Base-by-base conservation (phyloP, 2,888 invertebrate species). In the Disparrhopalites patrizii region DNA sequence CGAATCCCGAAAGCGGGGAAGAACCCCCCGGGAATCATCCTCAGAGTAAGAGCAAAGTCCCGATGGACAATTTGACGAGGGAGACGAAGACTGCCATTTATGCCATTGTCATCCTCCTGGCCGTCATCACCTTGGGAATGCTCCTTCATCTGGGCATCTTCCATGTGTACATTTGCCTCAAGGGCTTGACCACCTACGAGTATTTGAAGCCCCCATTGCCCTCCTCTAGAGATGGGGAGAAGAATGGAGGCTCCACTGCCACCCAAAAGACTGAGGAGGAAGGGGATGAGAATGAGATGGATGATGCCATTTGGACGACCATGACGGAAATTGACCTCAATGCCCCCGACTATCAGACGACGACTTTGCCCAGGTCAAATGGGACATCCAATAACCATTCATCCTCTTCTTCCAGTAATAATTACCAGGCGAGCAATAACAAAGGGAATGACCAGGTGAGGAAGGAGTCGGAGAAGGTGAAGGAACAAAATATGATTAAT, bases 151-250 rank as follows among this genome's bases (percentile, higher is more conserved):
- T 93, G 61, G 90, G 89, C 78, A 89, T 90, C 81, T 93, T 93
- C 79, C 93, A 93, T 80, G 85, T 90, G 67, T 93, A 93, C 80
- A 91, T 93, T 77, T 87, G 88, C 2, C 85, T 87, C 74, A 81
- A 91, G 76, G 93, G 92, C 1, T 82, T 93, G 51, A 92, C 93
- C 23, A 94, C 93, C 0, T 94, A 93, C 81, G 93, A 93, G 78
- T 93, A 93, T 79, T 90, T 93, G 62, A 81, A 85, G 33, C 76
- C 76, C 7, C 72, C 63, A 10, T 20, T 50, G n/a, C 64, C 66
- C 36, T n/a, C n/a, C 15, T n/a, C 28, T 18, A 27, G 36, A n/a
- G 20, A 23, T 30, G 47, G 30, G 15, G 51, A 38, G n/a, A 61
- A 61, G 27, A 13, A 43, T 55, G 63, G 57, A 67, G 66, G 57